Percentiles rank a stretch among this genome's conserved stretches.
Conservation (phyloP, 2,888 invertebrate genomes). For the Chalcosyrphus nemorum region DNA sequence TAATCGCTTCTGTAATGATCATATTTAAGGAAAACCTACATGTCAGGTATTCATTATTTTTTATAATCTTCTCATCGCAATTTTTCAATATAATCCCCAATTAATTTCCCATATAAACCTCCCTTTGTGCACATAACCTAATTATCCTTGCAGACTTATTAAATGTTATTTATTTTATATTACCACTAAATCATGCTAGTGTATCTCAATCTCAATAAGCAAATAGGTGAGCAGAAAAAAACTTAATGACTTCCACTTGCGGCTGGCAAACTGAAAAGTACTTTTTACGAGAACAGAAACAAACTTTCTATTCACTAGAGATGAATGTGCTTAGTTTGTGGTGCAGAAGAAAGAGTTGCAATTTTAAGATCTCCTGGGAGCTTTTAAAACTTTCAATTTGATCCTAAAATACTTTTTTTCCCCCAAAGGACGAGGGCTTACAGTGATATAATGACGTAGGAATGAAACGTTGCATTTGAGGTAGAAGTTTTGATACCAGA, state of each 20-base stretch:
- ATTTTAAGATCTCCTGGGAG: conserved; percentile 49
- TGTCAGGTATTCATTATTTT: not conserved
- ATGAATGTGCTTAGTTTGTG: conserved; percentile 44
- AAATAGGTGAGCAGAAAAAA: conserved; percentile 17
- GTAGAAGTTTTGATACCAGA: conserved; percentile 34
- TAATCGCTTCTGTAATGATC: not conserved
- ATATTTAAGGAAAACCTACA: not conserved
- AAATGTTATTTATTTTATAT: conserved; percentile 35
- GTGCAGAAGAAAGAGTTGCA: conserved; percentile 35
- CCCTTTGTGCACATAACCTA: not conserved
- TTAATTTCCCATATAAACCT: not conserved
- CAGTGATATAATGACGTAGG: conserved; percentile 42
- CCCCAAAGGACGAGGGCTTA: conserved; percentile 23
- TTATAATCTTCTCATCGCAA: not conserved
- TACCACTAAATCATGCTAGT: conserved; percentile 32
- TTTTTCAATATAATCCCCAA: conserved; percentile 11
- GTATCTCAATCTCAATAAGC: conserved; percentile 11
- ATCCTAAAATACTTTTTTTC: conserved; percentile 37
- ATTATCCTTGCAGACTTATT: conserved; percentile 8
- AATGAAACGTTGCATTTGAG: conserved; percentile 41
- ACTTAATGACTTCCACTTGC: conserved; percentile 59
- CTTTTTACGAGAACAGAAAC: conserved; percentile 21
- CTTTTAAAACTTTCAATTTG: conserved; percentile 64
- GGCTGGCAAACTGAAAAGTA: conserved; percentile 46
- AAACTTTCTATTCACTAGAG: conserved; percentile 54